Evolutionary conservation across 2,113 vertebrate species (phyloP), one percentile per base, ranked within the genome.

Genomic region (Tragulus kanchil): DNA sequence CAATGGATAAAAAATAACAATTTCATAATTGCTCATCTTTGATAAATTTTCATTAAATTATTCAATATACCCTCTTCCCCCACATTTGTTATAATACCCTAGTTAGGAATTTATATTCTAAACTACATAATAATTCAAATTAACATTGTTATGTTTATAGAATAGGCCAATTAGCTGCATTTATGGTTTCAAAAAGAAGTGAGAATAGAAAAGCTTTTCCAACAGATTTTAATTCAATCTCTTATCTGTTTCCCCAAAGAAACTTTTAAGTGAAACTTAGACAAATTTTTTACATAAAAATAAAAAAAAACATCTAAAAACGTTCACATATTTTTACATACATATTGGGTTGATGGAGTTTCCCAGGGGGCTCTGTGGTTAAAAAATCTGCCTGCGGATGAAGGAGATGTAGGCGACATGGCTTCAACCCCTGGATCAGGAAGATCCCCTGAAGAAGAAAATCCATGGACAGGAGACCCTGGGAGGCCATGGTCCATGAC

Each of bases 31-130:
- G 45, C 12, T 85, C 11, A 83, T 12, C 17, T 88, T 4, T 26
- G 12, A 50, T 81, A 95, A 64, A 31, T 82, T 77, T 93, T 84
- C 19, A 85, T 82, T 82, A 59, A 89, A 71, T 6, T 65, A 94
- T 14, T 84, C 82, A 45, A 42, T 85, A 62, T 2, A 64, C n/a
- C 7, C 7, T 36, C 16, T 81, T 36, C 3, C 36, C 6, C 15
- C 12, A 71, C 56, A n/a, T 52, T 87, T 11, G 78, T 50, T 88
- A 64, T 19, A 91, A 48, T 26, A 31, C 77, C 23, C 14, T 59
- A 45, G 26, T 9, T 94, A 75, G 59, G 23, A 94, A 58, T 62
- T 65, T 87, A 78, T 50, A 83, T 85, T 85, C 5, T 71, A 6
- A 73, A 95, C 77, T 85, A 71, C 0, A 87, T 25, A 79, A 89